Base-by-base conservation (phyloP, 1,140 invertebrate species). In the Meteorus sp. region DNA sequence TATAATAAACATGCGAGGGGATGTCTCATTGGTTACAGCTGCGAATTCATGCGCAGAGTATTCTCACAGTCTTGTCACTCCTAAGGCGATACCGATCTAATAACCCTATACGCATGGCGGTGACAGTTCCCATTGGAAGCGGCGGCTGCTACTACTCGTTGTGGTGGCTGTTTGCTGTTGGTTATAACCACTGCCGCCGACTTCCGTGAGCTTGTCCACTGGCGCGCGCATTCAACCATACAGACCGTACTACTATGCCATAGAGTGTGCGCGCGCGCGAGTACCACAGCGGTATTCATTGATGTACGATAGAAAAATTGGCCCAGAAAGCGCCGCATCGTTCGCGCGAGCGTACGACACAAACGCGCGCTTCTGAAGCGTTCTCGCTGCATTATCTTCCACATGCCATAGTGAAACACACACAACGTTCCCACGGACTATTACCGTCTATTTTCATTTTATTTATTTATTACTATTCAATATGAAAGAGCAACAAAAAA, bases 271-370 rank as follows among this genome's bases (percentile, higher is more conserved):
- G 23, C 9, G 8, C 8, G 29, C 41, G 19, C 27, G 31, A 15
- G 45, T 31, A 31, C 55, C 43, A 17, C 3, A 35, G 55, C 56
- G 56, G 56, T 58, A 41, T 58, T 58, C 56, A 58, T 58, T 58
- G 56, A 58, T 58, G 56, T 58, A n/a, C 9, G 44, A 15, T n/a
- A 39, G 56, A 58, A 58, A 58, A 58, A 58, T 58, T 58, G 56
- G 56, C 25, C 56, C 56, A 58, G 56, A 58, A 58, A 56, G 44
- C 33, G 31, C 55, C 55, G 44, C 55, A 22, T 56, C 39, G 6
- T n/a, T n/a, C n/a, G n/a, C n/a, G n/a, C n/a, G n/a, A n/a, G n/a
- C n/a, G 3, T 9, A 39, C 35, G 8, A 25, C 35, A 58, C 47
- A 58, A 35, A 51, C 33, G 35, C 35, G n/a, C n/a, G n/a, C n/a